Evolutionary conservation across 1,140 invertebrate genomes (phyloP).

Genomic region (Sycophila sp.): DNA sequence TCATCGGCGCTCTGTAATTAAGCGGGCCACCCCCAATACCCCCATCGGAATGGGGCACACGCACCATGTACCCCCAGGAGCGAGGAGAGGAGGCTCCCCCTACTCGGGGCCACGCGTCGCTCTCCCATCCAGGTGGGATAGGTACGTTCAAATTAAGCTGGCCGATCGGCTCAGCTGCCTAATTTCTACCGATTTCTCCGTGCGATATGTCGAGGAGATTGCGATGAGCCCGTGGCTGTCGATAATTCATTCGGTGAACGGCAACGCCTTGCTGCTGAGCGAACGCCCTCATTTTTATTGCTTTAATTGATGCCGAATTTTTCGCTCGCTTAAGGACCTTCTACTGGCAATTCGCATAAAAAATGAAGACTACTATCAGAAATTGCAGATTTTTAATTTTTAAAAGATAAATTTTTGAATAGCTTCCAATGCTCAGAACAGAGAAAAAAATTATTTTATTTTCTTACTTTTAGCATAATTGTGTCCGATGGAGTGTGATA

Average conservation of each 20-base stretch:
- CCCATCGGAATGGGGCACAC: background rate
- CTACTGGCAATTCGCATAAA: too few species aligned
- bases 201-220: background rate
- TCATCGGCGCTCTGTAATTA: constrained; percentile 15
- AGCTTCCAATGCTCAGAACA: too few species aligned
- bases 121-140: constrained; percentile 48
- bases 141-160: constrained; percentile 47
- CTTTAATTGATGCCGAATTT: too few species aligned
- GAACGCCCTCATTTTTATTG: too few species aligned
- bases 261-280: too few species aligned
- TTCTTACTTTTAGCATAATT: too few species aligned
- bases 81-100: background rate
- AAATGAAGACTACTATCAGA: too few species aligned
- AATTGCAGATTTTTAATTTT: too few species aligned
- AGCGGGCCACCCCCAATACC: background rate
- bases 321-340: too few species aligned
- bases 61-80: constrained; percentile 4
- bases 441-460: too few species aligned
- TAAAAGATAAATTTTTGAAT: too few species aligned
- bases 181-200: constrained; percentile 45
- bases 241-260: constrained; percentile 3
- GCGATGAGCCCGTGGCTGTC: background rate
- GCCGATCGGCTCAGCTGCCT: constrained; percentile 46
- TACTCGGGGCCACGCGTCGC: background rate
- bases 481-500: too few species aligned